Evolutionary conservation across 1,140 invertebrate species (phyloP), one percentile per base, ranked within the genome.

Genomic region (Charaxes varanes): DNA sequence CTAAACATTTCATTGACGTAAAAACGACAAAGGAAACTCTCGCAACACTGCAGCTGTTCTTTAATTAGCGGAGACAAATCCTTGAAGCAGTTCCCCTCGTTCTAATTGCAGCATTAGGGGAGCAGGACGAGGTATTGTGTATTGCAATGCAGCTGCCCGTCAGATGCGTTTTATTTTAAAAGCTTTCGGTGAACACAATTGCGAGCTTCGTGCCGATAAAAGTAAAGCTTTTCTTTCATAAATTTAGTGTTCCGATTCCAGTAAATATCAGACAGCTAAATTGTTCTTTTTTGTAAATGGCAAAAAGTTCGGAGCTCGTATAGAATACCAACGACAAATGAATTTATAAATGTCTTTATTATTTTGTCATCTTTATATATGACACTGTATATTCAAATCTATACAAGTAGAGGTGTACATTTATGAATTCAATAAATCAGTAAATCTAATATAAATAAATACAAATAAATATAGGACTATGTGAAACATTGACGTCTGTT

Each of bases 31-130:
- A 41, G 15, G 12, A n/a, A 42, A 31, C 15, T 24, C 16, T 27
- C 5, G 16, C 14, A 42, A 42, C 15, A 26, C 14, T 27, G 13
- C 28, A 18, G 32, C 34, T 35, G 33, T 34, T 34, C 15, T 34
- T 34, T 34, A 53, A 53, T 60, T 60, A 55, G 52, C 45, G 56
- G 53, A 54, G 65, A 77, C 69, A 70, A 74, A 78, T 78, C 68
- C 60, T 72, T 70, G 68, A 62, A 60, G 54, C 66, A 61, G 64
- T 70, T 64, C 64, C 64, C 63, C 59, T 60, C 63, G 47, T 64
- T 71, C 62, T 73, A 77, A 77, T 77, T 73, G 62, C 61, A 68
- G 59, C 54, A 69, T 73, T 72, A 78, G 67, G 54, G 61, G 53
- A 65, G 54, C 53, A 50, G 54, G 66, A 67, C 60, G 62, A 73